phyloP scores from a whole-genome alignment of 2,113 vertebrate species.

The Lycaon pictus region DNA sequence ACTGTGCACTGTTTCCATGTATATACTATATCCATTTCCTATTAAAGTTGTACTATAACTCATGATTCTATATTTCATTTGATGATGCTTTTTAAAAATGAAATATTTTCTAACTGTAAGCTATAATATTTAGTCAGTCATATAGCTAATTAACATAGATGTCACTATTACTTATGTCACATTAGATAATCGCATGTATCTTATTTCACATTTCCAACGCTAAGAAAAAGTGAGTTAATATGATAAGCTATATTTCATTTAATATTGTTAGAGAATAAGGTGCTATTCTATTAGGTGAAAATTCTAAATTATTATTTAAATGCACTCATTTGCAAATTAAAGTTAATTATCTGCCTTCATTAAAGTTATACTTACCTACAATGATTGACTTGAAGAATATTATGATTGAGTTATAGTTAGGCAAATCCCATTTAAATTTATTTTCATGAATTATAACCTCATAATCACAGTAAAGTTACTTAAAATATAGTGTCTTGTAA shows the following conservation, averaged over 20 bases:
- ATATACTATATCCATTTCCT: background rate
- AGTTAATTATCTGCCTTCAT: constrained; percentile 46
- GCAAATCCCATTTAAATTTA: constrained; percentile 49
- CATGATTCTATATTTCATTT: background rate
- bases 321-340: constrained; percentile 60
- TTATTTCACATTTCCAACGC: background rate
- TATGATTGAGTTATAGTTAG: constrained; percentile 42
- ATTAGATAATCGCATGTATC: background rate
- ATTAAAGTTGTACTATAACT: background rate
- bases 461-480: constrained; percentile 36
- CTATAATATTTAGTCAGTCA: background rate
- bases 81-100: background rate
- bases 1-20: background rate
- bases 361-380: constrained; percentile 14
- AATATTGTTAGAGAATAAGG: background rate
- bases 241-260: background rate
- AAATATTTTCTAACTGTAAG: background rate
- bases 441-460: background rate
- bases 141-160: background rate
- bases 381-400: constrained; percentile 58
- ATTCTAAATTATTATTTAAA: constrained; percentile 50
- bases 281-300: background rate
- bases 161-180: background rate
- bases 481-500: constrained; percentile 10
- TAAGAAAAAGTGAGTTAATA: background rate